phyloP scores from a whole-genome alignment of 1,140 invertebrate species.

The Mizuhopecten yessoensis region DNA sequence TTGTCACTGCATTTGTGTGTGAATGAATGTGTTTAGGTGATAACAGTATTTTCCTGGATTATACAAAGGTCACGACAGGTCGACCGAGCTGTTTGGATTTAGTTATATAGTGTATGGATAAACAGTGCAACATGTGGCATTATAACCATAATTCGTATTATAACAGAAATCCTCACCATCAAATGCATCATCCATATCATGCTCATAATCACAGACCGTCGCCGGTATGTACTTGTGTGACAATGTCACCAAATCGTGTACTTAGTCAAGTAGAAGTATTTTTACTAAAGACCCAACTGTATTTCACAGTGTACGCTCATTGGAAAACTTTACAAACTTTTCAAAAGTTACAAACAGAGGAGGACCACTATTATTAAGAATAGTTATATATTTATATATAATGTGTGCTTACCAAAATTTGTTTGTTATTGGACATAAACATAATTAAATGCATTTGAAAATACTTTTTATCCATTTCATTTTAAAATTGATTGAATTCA shows the following conservation, averaged over 20 bases:
- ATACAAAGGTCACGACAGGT: neutral
- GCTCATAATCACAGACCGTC: neutral
- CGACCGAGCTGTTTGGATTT: neutral
- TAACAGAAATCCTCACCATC: neutral
- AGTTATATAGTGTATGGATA: neutral
- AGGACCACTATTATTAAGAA: neutral
- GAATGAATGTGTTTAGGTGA: slow-evolving; percentile 11
- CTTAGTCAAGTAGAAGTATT: neutral
- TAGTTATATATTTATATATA: no score
- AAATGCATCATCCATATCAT: slow-evolving; percentile 44
- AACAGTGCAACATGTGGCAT: slow-evolving; percentile 41
- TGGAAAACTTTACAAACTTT: neutral
- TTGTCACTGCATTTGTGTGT: slow-evolving; percentile 33
- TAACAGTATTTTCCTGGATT: slow-evolving; percentile 18
- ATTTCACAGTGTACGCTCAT: neutral
- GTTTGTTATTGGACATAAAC: no score
- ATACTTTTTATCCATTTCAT: no score
- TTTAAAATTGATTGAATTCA: no score
- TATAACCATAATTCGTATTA: neutral
- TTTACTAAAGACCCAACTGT: neutral
- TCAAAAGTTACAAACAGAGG: neutral
- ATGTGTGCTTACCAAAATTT: no score
- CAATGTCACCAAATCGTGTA: neutral
- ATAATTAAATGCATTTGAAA: no score
- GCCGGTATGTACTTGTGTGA: neutral